A percentile compares a stretch with the other conserved stretches of the same genome.
These are phyloP conservation scores for Brotula barbata DNA, from an alignment of 2,797 vertebrate genomes.

Conservation along the genomic window DNA sequence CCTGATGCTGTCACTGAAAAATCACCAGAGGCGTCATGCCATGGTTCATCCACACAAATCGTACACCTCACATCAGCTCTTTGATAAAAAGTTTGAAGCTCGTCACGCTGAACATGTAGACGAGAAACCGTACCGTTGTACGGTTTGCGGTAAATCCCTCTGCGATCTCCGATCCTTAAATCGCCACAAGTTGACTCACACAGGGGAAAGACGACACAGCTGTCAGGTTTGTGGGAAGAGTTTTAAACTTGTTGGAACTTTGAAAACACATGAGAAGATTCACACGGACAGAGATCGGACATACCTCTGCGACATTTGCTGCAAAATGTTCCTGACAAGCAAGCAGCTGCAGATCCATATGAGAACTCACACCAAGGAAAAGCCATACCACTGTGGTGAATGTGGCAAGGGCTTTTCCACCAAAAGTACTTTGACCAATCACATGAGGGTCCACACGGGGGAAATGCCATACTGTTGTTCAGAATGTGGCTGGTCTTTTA, in stretches of 20 bases:
- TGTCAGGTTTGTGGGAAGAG: slow-evolving; percentile 50
- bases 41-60: slow-evolving; percentile 9
- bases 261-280: slow-evolving; percentile 63
- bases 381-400: slow-evolving; percentile 45
- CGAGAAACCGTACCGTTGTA: slow-evolving; percentile 45
- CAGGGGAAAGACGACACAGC: slow-evolving; percentile 46
- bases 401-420: slow-evolving; percentile 56
- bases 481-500: slow-evolving; percentile 60
- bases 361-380: slow-evolving; percentile 53
- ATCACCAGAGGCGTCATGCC: slow-evolving; percentile 22
- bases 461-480: slow-evolving; percentile 63
- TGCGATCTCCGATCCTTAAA: slow-evolving; percentile 49
- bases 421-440: slow-evolving; percentile 30
- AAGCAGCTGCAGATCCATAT: slow-evolving; percentile 62
- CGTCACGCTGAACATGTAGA: slow-evolving; percentile 18
- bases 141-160: slow-evolving; percentile 60
- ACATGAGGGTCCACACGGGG: slow-evolving; percentile 62
- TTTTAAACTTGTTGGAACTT: slow-evolving; percentile 54
- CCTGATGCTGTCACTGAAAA: background rate
- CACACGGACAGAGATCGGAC: slow-evolving; percentile 49
- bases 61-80: slow-evolving; percentile 31
- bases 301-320: slow-evolving; percentile 66
- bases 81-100: slow-evolving; percentile 21
- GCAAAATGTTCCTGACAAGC: slow-evolving; percentile 65
- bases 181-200: slow-evolving; percentile 64